These are phyloP conservation scores for Sesia apiformis DNA, from an alignment of 2,888 invertebrate species.

Conservation along the genomic window DNA sequence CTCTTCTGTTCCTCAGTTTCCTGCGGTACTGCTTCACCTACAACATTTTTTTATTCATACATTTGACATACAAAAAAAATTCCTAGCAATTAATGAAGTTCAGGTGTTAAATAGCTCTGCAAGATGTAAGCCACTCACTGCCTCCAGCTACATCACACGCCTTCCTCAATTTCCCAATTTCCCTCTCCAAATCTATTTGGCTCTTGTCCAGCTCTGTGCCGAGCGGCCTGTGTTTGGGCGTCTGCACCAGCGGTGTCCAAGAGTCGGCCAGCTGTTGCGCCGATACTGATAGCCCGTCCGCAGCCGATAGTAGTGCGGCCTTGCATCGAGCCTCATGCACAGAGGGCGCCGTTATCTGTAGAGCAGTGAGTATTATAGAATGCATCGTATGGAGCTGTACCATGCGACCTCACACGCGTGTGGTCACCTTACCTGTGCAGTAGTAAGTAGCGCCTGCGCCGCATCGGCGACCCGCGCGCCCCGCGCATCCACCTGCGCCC, in stretches of 20 bases:
- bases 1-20: neutral
- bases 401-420: neutral
- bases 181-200: slow-evolving; percentile 35
- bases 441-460: slow-evolving; percentile 22
- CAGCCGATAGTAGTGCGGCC: slow-evolving; percentile 42
- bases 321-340: slow-evolving; percentile 52
- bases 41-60: neutral
- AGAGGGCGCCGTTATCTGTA: slow-evolving; percentile 41
- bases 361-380: neutral
- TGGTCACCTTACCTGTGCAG: slow-evolving; percentile 24
- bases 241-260: slow-evolving; percentile 33
- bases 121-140: neutral
- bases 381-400: neutral
- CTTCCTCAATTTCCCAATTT: slow-evolving; percentile 19
- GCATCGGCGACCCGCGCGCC: slow-evolving; percentile 24
- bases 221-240: slow-evolving; percentile 15
- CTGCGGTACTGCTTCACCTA: neutral
- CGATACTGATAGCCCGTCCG: slow-evolving; percentile 28
- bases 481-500: slow-evolving; percentile 14
- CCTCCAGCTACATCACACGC: slow-evolving; percentile 16
- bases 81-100: neutral
- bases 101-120: neutral
- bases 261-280: slow-evolving; percentile 24
- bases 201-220: slow-evolving; percentile 28
- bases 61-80: neutral